Evolutionary conservation across 1,140 invertebrate genomes (phyloP), one percentile per base, ranked within the genome.

Genomic region (Drosophila bipectinata): DNA sequence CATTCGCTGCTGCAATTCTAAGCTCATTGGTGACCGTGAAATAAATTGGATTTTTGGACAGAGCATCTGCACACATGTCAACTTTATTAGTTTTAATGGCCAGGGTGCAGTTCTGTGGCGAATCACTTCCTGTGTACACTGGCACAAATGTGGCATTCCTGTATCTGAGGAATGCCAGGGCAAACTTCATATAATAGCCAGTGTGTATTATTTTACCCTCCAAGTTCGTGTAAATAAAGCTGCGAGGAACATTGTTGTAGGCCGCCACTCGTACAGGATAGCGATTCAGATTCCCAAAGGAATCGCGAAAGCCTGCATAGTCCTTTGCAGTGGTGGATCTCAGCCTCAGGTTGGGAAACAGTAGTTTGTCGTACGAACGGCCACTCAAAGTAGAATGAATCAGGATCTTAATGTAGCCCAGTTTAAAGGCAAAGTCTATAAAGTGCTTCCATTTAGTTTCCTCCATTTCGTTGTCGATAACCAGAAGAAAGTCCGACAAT

Each of bases 121-220:
- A 74, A 30, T 57, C 54, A 26, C 18, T 67, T 6, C 51, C 9
- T 0, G 68, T 69, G 2, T 39, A 18, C 0, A 79, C 24, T 0
- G 80, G 60, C 18, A 67, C 47, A 30, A 79, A 80, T 0, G 41
- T 84, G 14, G 63, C 63, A 51, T 84, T 84, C 2, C 28, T 59
- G 0, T 18, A 15, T 0, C 21, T 18, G 34, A 84, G 21, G 64
- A 79, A 84, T 5, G 63, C 57, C 0, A 21, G 37, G 0, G 62
- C 15, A 49, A 84, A 80, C 4, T 68, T 56, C 81, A 84, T 56
- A 10, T 63, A 84, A n/a, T 66, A 84, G 0, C 81, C 81, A 0
- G 67, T 63, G 54, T 66, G 67, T 8, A 63, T 7, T 10, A 6
- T 32, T 0, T 57, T 14, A 0, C 80, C 77, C 1, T 7, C 3